These are phyloP conservation scores for Morus bassanus DNA, from an alignment of 2,797 vertebrate genomes.

Conservation along the genomic window DNA sequence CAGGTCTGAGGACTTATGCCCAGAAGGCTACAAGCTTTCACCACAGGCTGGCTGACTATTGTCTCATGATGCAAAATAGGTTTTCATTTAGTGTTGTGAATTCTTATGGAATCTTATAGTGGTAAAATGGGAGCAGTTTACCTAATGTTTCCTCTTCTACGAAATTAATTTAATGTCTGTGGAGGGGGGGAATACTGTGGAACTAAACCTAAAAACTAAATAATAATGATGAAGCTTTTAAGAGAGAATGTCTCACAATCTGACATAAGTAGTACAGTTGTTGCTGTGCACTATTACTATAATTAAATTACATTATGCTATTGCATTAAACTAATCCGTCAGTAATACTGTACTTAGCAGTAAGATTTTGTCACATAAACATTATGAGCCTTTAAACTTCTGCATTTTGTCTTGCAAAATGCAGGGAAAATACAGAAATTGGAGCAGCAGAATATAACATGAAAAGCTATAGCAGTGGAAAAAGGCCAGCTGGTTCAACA, in stretches of 20 bases:
- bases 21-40: not conserved
- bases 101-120: slow-evolving; percentile 51
- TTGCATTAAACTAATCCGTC: slow-evolving; percentile 70
- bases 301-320: slow-evolving; percentile 70
- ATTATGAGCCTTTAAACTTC: slow-evolving; percentile 41
- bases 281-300: slow-evolving; percentile 72
- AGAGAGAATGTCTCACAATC: slow-evolving; percentile 60
- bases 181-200: not conserved
- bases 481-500: slow-evolving; percentile 57
- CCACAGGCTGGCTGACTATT: slow-evolving; percentile 30
- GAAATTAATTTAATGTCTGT: not conserved
- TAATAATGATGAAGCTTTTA: slow-evolving; percentile 67
- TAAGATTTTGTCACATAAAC: slow-evolving; percentile 57
- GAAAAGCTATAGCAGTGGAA: slow-evolving; percentile 21
- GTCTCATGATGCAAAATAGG: slow-evolving; percentile 49
- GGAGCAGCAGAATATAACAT: slow-evolving; percentile 42
- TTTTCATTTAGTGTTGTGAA: slow-evolving; percentile 62
- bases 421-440: not conserved
- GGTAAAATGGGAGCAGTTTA: slow-evolving; percentile 39
- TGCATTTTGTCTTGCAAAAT: slow-evolving; percentile 21
- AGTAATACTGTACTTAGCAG: slow-evolving; percentile 72
- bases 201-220: slow-evolving; percentile 57
- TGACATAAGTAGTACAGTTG: slow-evolving; percentile 66
- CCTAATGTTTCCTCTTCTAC: slow-evolving; percentile 35
- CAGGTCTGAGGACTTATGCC: not conserved